phyloP scores from a whole-genome alignment of 2,888 invertebrate genomes.

The Heteropelma amictum region DNA sequence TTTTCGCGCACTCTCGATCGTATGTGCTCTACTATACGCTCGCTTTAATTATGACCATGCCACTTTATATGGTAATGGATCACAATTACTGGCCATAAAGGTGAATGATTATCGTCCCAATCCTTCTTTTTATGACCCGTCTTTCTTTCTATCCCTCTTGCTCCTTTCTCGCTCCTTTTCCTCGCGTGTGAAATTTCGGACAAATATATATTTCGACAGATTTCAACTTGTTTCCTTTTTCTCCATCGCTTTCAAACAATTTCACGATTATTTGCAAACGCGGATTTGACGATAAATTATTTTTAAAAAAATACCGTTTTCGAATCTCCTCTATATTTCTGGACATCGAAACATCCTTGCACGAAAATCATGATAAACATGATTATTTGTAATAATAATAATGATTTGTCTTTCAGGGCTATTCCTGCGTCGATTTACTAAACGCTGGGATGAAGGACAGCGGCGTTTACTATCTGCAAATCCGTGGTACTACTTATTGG shows the following conservation, averaged over 20 bases:
- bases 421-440: conserved; percentile 91
- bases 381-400: neutral
- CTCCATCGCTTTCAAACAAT: no score
- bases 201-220: no score
- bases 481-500: conserved; percentile 95
- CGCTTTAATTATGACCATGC: conserved; percentile 52
- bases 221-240: no score
- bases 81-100: conserved; percentile 57
- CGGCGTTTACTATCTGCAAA: conserved; percentile 93
- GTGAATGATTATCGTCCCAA: conserved; percentile 48
- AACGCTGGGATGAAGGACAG: conserved; percentile 92
- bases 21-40: neutral
- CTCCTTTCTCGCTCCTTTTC: neutral
- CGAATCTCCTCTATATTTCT: no score
- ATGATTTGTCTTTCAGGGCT: conserved; percentile 83
- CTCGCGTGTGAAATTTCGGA: no score
- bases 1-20: conserved; percentile 20
- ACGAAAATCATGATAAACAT: no score
- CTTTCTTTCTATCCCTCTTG: neutral
- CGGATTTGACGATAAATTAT: no score
- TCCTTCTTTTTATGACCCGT: conserved; percentile 11
- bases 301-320: no score
- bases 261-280: no score
- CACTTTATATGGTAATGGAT: conserved; percentile 58
- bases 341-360: neutral